Evolutionary conservation across 2,113 vertebrate species (phyloP), one percentile per base, ranked within the genome.

Genomic region (Rhinogobius similis): DNA sequence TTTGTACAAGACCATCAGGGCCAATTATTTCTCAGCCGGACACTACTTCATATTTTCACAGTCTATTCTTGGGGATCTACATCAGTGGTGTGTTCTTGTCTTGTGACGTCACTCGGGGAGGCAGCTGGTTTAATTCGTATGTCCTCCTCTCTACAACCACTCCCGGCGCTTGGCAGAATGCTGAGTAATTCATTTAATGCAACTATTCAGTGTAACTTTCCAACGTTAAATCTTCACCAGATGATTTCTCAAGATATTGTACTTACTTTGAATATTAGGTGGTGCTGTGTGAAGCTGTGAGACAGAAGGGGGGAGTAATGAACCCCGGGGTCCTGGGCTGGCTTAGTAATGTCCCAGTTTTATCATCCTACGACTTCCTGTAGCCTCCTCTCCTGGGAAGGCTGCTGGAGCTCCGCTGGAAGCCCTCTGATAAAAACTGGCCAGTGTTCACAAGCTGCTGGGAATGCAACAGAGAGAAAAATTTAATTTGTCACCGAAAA

Each of bases 351-450:
- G 87, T 89, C 83, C 79, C 87, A 76, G 82, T 91, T 92, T 91
- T 91, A 92, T 91, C 91, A 91, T 91, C 88, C 88, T 92, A 90
- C 89, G 83, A 92, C 89, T 92, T 93, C 89, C 92, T 90, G 88
- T 85, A 70, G 89, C 88, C 87, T 86, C 75, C 83, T 88, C 92
- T 87, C 91, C 81, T 83, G 90, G 91, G 91, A 90, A 86, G 86
- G 75, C 83, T 77, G 85, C 76, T 85, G 79, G 73, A 92, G 70
- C 68, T 82, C 84, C 83, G 83, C 83, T 88, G 82, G 78, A 90
- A 89, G 73, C 70, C 82, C 86, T 83, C 86, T 88, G 91, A 92
- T 92, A 93, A 90, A 89, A 79, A 53, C 86, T 88, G 88, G 86
- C 88, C 56, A 61, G 87, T 75, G 81, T 91, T 93, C 89, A 91